Conservation (phyloP, 1,140 invertebrate genomes). For the Trichomalopsis sarcophagae region DNA sequence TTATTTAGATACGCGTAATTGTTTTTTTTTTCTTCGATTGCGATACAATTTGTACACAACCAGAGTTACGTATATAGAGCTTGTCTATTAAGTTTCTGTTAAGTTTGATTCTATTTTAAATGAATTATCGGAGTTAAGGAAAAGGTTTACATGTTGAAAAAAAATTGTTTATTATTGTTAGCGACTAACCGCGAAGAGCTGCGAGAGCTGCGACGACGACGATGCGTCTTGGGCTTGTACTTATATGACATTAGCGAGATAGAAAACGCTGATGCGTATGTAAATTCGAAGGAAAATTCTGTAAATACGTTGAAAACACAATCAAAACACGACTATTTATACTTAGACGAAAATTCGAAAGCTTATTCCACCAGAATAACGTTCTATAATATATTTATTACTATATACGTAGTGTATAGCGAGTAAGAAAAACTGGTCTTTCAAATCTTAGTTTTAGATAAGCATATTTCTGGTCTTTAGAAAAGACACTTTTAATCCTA, state of each 20-base stretch:
- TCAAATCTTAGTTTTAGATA: background rate
- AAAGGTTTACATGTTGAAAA: background rate
- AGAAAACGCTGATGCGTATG: background rate
- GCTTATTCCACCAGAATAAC: background rate
- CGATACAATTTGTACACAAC: too few species aligned
- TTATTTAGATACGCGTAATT: background rate
- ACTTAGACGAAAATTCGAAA: background rate
- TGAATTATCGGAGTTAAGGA: background rate
- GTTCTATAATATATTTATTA: background rate
- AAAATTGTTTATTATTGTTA: too few species aligned
- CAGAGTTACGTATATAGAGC: background rate
- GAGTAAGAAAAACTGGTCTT: background rate
- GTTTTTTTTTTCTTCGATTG: too few species aligned
- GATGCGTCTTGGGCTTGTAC: background rate
- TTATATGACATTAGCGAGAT: background rate
- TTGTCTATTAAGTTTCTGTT: background rate
- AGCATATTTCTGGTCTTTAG: background rate
- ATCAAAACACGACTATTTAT: background rate
- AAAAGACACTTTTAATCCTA: background rate
- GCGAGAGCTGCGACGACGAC: background rate
- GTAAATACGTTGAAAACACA: background rate
- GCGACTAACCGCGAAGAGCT: background rate
- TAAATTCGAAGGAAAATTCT: background rate
- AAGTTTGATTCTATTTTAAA: background rate
- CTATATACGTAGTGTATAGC: background rate